Evolutionary conservation across 2,797 vertebrate species (phyloP), one percentile per base, ranked within the genome.

Genomic region (Petrocephalus schoutedeni): DNA sequence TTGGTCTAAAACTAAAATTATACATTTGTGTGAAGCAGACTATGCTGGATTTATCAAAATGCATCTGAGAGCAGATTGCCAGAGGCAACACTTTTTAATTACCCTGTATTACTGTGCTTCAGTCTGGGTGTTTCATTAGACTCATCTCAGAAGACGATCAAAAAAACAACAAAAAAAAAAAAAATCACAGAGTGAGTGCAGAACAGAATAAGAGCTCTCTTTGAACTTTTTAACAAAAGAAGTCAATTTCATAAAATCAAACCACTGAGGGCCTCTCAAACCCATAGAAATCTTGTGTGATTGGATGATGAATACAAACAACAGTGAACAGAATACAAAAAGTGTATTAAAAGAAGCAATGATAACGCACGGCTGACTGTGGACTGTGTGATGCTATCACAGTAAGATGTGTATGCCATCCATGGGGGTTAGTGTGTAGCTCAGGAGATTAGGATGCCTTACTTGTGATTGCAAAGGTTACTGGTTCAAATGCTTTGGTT

Each of bases 61-160:
- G 19, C 32, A 84, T 84, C 23, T 71, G 19, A 85, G 58, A 71
- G 14, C 14, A 53, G 71, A 57, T 89, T 87, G 88, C 74, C 23
- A 57, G 89, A 88, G 91, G 89, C 89, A 88, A 87, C 85, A 91
- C 90, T 87, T 56, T 90, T 91, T 90, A 91, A 93, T 94, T 92
- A 91, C 90, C 90, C 91, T 90, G 74, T 93, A 92, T 93, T 90
- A 93, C 89, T 91, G 91, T 93, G 92, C 90, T 90, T 91, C 86
- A 92, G 92, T 92, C 92, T 92, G 91, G 87, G 90, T 89, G 88
- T 90, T 91, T 90, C 87, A 87, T 86, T 90, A 91, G 89, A 28
- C 87, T 89, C 59, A 86, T 82, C 89, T 82, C 74, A 88, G 85
- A 90, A 16, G 8, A 32, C n/a, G 16, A 74, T 71, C 51, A 19